Evolutionary conservation across 2,797 vertebrate genomes (phyloP).

Genomic region (Aeoliscus strigatus): DNA sequence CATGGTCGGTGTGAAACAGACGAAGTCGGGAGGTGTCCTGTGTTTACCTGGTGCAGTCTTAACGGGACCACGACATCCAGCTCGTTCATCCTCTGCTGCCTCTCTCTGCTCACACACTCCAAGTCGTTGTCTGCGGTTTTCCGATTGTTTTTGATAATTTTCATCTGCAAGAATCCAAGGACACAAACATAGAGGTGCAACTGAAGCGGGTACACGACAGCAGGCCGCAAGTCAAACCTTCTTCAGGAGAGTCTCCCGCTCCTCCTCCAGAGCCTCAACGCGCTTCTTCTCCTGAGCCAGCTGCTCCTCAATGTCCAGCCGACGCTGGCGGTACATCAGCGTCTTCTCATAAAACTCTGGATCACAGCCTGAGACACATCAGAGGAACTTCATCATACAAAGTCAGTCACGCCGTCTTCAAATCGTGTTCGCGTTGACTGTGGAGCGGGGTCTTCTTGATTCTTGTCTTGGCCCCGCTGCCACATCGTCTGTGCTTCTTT

Average conservation of each 20-base stretch:
- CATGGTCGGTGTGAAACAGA: too few relatives aligned
- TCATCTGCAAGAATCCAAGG: constrained; percentile 72
- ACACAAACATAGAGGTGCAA: not conserved
- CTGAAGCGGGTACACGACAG: not conserved
- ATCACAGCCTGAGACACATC: constrained; percentile 76
- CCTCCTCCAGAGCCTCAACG: constrained; percentile 76
- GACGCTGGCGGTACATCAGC: constrained; percentile 77
- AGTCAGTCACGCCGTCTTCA: constrained; percentile 1
- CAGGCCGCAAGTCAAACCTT: constrained; percentile 69
- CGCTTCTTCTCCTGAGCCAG: constrained; percentile 78
- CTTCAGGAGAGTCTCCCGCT: constrained; percentile 72
- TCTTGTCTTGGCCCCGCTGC: too few relatives aligned
- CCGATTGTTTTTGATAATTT: constrained; percentile 67
- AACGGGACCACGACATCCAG: constrained; percentile 84
- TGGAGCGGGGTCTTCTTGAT: too few relatives aligned
- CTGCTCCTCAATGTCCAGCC: constrained; percentile 80
- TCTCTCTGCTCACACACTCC: constrained; percentile 86
- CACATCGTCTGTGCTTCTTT: too few relatives aligned
- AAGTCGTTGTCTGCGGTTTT: constrained; percentile 71
- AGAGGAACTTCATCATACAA: constrained; percentile 6
- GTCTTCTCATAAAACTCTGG: constrained; percentile 77
- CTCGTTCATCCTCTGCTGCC: constrained; percentile 85
- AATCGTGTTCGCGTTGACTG: too few relatives aligned
- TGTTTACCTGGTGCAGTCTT: constrained; percentile 85
- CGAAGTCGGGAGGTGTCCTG: too few relatives aligned